Percentiles rank a stretch among this genome's conserved stretches.
Conservation (phyloP, 2,888 invertebrate genomes). For the Pristionchus entomophagus region DNA sequence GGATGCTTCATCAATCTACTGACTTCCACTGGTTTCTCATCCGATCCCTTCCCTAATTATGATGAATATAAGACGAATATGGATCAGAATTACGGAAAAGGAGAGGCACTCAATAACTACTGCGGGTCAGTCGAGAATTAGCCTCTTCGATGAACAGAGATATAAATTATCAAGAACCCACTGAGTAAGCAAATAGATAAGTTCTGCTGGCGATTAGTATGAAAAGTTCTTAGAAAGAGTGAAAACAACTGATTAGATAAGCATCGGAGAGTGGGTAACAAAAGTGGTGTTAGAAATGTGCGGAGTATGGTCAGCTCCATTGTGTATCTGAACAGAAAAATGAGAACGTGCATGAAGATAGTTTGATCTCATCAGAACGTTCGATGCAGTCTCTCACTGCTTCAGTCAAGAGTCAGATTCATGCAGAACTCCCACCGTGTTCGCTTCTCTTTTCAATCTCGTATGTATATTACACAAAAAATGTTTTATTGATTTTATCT, state of each 20-base stretch:
- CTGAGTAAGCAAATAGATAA: too few relatives aligned
- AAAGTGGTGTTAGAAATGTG: not conserved
- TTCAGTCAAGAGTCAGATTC: conserved; percentile 2
- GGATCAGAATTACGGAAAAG: not conserved
- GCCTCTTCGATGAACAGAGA: too few relatives aligned
- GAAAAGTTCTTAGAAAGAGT: too few relatives aligned
- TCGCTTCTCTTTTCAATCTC: conserved; percentile 9
- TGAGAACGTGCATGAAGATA: not conserved
- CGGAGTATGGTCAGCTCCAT: not conserved
- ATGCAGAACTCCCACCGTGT: conserved; percentile 29
- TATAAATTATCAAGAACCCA: too few relatives aligned
- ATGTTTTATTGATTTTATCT: not conserved
- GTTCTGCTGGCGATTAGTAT: too few relatives aligned
- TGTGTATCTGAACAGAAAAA: too few relatives aligned
- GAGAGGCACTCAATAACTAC: not conserved
- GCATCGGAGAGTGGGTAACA: not conserved
- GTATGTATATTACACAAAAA: not conserved
- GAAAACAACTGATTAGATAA: not conserved
- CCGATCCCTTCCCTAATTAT: not conserved
- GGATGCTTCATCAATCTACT: not conserved
- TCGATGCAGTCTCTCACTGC: conserved; percentile 2
- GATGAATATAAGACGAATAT: not conserved
- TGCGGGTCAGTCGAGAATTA: not conserved
- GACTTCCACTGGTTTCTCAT: not conserved
- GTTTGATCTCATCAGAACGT: not conserved